Conservation (phyloP, 1,140 invertebrate species). For the Cherax destructor region DNA sequence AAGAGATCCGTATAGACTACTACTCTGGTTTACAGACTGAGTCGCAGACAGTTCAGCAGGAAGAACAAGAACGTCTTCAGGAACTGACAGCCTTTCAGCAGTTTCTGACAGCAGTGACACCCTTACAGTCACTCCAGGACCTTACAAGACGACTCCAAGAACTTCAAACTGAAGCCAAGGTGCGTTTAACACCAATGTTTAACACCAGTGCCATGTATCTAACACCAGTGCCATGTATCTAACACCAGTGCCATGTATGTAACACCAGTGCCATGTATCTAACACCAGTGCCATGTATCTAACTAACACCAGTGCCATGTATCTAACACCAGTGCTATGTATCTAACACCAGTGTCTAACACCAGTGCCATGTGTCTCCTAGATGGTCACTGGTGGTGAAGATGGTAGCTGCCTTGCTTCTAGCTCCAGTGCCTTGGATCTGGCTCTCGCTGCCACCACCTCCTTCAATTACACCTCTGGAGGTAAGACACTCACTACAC, state of each 20-base stretch:
- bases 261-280: no score
- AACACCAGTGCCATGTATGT: no score
- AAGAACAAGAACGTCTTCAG: conserved; percentile 65
- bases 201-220: no score
- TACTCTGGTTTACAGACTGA: conserved; percentile 65
- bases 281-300: no score
- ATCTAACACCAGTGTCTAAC: no score
- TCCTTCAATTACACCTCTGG: background rate
- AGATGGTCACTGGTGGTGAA: no score
- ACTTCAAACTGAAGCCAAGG: conserved; percentile 49
- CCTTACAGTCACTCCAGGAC: conserved; percentile 63
- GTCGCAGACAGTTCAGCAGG: conserved; percentile 66
- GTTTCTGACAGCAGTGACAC: conserved; percentile 65
- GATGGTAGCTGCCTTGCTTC: no score
- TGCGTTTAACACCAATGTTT: background rate
- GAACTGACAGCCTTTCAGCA: conserved; percentile 69
- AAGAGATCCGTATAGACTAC: conserved; percentile 62
- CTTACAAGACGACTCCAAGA: conserved; percentile 44
- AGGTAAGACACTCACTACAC: background rate
- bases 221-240: no score
- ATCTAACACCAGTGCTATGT: no score
- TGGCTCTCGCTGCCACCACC: background rate
- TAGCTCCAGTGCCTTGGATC: background rate
- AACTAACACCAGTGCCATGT: no score
- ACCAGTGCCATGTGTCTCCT: no score